phyloP scores from a whole-genome alignment of 2,888 invertebrate genomes.

The Mimachlamys varia region DNA sequence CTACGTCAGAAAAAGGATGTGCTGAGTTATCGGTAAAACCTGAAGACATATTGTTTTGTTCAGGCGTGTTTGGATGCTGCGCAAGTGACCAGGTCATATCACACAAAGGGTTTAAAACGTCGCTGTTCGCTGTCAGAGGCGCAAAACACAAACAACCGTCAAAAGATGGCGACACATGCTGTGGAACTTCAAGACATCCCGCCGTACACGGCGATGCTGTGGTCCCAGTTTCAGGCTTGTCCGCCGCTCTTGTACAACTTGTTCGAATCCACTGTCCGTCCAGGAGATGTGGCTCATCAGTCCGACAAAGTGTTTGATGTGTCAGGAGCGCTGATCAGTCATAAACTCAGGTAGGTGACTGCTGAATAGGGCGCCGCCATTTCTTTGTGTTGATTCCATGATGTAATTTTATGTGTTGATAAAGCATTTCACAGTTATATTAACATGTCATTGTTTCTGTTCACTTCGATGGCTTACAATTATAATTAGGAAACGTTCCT shows the following conservation, averaged over 20 bases:
- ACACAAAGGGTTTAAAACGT: no score
- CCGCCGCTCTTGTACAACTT: constrained; percentile 50
- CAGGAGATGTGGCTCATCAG: constrained; percentile 41
- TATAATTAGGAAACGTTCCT: no score
- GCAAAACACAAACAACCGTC: not conserved
- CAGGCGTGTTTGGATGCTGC: no score
- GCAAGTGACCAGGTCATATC: no score
- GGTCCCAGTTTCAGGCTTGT: constrained; percentile 45
- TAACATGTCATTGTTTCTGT: no score
- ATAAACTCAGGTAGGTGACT: not conserved
- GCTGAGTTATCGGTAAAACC: no score
- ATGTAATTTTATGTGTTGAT: not conserved
- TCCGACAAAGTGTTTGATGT: constrained; percentile 48
- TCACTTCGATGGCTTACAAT: no score
- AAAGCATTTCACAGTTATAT: not conserved
- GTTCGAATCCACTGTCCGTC: constrained; percentile 40
- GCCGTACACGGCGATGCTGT: constrained; percentile 47
- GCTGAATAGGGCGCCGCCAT: not conserved
- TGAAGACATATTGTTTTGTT: no score
- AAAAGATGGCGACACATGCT: constrained; percentile 41
- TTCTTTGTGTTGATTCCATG: not conserved
- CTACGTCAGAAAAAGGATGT: no score
- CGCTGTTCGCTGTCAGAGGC: no score
- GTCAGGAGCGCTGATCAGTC: constrained; percentile 38
- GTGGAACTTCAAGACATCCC: constrained; percentile 40